These are phyloP conservation scores for Glaucomys volans DNA, from an alignment of 2,113 vertebrate genomes.

Conservation along the genomic window DNA sequence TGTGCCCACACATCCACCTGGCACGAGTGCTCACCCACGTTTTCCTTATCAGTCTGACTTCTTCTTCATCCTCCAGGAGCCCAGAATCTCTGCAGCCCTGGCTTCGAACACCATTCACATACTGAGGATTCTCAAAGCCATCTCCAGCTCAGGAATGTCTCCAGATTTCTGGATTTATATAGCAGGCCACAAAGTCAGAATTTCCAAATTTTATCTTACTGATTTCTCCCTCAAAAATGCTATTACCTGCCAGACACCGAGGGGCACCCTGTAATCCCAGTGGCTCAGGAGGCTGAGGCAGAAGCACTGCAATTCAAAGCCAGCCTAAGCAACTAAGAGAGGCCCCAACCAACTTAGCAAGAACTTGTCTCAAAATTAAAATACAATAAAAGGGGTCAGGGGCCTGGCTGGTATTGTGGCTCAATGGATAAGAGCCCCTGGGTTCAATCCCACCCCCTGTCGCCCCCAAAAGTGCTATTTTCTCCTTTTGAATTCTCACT, in stretches of 20 bases:
- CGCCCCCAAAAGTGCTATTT: background rate
- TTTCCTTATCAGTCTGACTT: background rate
- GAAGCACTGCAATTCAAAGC: too few relatives aligned
- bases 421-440: too few relatives aligned
- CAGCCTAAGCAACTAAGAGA: too few relatives aligned
- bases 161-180: background rate
- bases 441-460: too few relatives aligned
- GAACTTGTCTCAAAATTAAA: too few relatives aligned
- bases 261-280: too few relatives aligned
- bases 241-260: background rate
- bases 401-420: too few relatives aligned
- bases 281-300: too few relatives aligned
- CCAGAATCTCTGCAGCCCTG: background rate
- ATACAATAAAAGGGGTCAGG: too few relatives aligned
- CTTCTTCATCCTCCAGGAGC: background rate
- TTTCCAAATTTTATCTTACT: slow-evolving; percentile 1
- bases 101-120: background rate
- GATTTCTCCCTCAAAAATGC: background rate
- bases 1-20: background rate
- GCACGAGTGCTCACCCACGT: background rate
- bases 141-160: background rate
- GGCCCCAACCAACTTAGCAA: too few relatives aligned
- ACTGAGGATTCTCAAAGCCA: background rate
- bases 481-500: background rate
- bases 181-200: background rate